These are phyloP conservation scores for Pedionomus torquatus DNA, from an alignment of 2,113 vertebrate genomes.

Conservation along the genomic window DNA sequence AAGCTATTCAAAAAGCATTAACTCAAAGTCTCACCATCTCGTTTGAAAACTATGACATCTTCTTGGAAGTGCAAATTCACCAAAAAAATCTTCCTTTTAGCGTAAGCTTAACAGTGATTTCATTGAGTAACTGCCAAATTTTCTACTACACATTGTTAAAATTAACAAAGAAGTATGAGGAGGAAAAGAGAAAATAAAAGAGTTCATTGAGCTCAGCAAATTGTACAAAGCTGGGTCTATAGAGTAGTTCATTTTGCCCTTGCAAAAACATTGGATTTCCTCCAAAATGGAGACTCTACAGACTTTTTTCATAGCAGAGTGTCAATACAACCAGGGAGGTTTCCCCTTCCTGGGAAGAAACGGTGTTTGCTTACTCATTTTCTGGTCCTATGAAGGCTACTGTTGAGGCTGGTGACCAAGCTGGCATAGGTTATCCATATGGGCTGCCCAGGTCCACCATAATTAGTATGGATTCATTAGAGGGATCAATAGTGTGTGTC, in stretches of 20 bases:
- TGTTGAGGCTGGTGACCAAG: background rate
- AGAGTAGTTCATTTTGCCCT: conserved; percentile 37
- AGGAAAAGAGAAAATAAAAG: background rate
- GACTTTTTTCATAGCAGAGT: conserved; percentile 35
- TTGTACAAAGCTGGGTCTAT: conserved; percentile 35
- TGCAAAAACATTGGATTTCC: conserved; percentile 58
- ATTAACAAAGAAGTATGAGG: conserved; percentile 25
- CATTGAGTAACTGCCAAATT: conserved; percentile 66
- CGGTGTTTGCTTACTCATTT: conserved; percentile 24
- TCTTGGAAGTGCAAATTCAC: conserved; percentile 57
- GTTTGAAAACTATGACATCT: conserved; percentile 56
- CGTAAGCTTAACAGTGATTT: conserved; percentile 62
- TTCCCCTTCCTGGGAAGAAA: conserved; percentile 50
- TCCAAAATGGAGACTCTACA: conserved; percentile 44
- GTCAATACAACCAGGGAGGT: conserved; percentile 19
- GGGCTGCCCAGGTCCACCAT: background rate
- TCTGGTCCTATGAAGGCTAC: background rate
- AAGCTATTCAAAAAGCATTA: conserved; percentile 58
- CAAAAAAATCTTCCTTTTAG: conserved; percentile 48
- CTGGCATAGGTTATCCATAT: background rate
- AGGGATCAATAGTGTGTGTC: background rate
- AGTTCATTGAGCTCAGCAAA: conserved; percentile 34
- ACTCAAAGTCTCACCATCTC: conserved; percentile 47
- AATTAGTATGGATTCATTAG: background rate
- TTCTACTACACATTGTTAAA: conserved; percentile 62